These are phyloP conservation scores for Pachyseris speciosa DNA, from an alignment of 64 coral and sea anemone genomes.

Conservation along the genomic window DNA sequence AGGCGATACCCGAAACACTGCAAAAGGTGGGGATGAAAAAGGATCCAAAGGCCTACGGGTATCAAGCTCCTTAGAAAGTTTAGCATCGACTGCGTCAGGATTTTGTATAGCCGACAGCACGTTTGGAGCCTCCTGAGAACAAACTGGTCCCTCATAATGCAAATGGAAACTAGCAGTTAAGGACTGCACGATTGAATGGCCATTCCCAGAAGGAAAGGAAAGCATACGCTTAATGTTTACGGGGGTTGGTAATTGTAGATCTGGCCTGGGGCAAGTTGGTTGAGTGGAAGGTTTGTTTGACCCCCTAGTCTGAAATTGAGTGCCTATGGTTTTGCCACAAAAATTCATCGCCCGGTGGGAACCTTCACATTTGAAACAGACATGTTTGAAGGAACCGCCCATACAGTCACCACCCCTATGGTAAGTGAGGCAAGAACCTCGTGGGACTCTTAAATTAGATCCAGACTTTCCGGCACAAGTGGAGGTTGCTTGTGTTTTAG, in stretches of 20 bases:
- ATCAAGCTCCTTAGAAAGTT: too few species aligned
- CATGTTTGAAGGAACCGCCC: conserved; percentile 20
- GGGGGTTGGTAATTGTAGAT: conserved; percentile 10
- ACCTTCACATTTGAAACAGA: conserved; percentile 33
- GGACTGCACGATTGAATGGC: neutral
- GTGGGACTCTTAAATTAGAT: neutral
- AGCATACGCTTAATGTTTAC: neutral
- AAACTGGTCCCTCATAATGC: too few species aligned
- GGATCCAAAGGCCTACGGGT: too few species aligned
- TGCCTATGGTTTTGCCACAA: conserved; percentile 12
- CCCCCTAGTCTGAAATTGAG: neutral
- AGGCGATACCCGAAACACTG: too few species aligned
- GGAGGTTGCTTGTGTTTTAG: neutral
- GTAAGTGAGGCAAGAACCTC: conserved; percentile 38
- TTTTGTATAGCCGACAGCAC: too few species aligned
- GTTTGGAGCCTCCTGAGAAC: too few species aligned
- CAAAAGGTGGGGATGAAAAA: too few species aligned
- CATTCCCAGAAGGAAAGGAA: neutral
- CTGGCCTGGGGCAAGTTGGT: neutral
- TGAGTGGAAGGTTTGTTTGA: neutral
- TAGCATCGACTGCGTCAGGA: too few species aligned
- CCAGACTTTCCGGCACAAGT: neutral
- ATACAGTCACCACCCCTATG: conserved; percentile 49
- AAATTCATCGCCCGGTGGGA: neutral
- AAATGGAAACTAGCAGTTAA: too few species aligned